A percentile compares a stretch with the other conserved stretches of the same genome.
These are phyloP conservation scores for Acromyrmex charruanus DNA, from an alignment of 1,140 invertebrate species.

Conservation along the genomic window DNA sequence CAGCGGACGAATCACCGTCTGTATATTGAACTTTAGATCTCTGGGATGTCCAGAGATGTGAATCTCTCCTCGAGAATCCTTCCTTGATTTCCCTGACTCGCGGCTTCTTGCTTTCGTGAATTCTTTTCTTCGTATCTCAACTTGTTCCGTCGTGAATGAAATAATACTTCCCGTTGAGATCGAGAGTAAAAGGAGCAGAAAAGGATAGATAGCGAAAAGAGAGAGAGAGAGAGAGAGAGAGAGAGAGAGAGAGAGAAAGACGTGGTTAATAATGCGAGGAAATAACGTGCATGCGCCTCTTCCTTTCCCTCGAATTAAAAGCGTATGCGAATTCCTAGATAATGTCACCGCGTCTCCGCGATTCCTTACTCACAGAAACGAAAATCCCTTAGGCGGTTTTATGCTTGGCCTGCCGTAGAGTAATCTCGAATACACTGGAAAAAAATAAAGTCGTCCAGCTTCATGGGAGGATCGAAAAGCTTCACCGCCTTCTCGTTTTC, in stretches of 20 bases:
- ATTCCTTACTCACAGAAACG: conserved; percentile 83
- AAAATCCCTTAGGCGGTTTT: conserved; percentile 76
- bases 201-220: background rate
- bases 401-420: conserved; percentile 75
- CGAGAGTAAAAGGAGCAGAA: conserved; percentile 1
- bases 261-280: conserved; percentile 44
- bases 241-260: background rate
- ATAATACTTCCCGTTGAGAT: conserved; percentile 3
- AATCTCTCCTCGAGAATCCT: background rate
- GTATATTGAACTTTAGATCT: background rate
- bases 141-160: background rate
- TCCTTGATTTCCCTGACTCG: background rate
- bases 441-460: conserved; percentile 71
- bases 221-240: background rate
- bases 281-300: conserved; percentile 60
- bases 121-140: background rate
- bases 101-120: background rate
- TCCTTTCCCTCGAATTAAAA: conserved; percentile 15
- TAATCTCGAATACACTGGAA: conserved; percentile 82
- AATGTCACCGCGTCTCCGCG: background rate
- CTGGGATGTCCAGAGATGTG: background rate
- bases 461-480: conserved; percentile 37
- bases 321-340: conserved; percentile 1
- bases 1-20: background rate
- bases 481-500: background rate